Evolutionary conservation across 92 coral and sea anemone species (phyloP), one percentile per base, ranked within the genome.

Genomic region (Scolanthus callimorphus): DNA sequence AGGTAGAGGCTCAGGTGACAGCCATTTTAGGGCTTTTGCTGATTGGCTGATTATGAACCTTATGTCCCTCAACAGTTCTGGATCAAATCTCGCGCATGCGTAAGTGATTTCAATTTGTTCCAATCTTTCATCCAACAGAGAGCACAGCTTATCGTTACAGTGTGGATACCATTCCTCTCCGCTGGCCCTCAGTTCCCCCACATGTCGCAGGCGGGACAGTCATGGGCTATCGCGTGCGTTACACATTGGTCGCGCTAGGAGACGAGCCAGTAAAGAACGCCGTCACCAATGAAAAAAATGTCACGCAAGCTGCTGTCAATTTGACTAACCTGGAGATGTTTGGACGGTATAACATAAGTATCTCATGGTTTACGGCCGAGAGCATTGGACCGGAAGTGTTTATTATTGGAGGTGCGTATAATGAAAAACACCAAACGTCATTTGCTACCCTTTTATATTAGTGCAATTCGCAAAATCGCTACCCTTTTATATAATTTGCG

Each of bases 201-300:
- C 15, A 39, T 19, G 27, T 27, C 20, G 65, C 75, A 41, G 31
- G 44, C 22, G 75, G 75, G n/a, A 30, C n/a, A 21, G 65, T 68
- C 6, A 59, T 68, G 26, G 65, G 65, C 15, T 68, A 68, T 25
- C 62, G 65, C 21, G 62, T 68, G 17, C 27, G 54, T 2, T 68
- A 57, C 29, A 63, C 46, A 29, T 49, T 68, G 17, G 48, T 68
- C 1, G 19, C 63, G 25, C 65, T 68, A 10, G 75, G 75, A 3
- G 75, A 49, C n/a, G 75, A 68, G 27, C 75, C 75, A 3, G 23
- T 68, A 12, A 56, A 57, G 29, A 65, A 57, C 41, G 28, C 44
- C 4, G 64, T 65, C 11, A 38, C 54, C 50, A 20, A 28, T 15
- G 65, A 25, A 22, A 20, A 55, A 3, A 15, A 47, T 29, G 65